phyloP scores from a whole-genome alignment of 2,113 vertebrate genomes.

The Melanerpes formicivorus region DNA sequence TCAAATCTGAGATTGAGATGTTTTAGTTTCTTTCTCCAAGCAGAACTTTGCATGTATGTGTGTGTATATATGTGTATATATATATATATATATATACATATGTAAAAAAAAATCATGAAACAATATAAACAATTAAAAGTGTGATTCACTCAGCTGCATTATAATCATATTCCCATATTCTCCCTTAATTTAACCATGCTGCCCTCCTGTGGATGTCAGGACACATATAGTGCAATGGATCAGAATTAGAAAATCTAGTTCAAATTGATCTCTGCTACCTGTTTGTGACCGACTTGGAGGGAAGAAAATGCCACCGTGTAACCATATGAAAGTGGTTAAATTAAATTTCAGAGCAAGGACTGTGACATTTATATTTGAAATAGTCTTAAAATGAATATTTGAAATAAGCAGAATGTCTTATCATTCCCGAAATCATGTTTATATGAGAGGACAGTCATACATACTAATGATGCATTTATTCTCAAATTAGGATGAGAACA shows the following conservation, averaged over 20 bases:
- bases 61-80: not conserved
- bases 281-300: not conserved
- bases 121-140: not conserved
- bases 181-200: conserved; percentile 71
- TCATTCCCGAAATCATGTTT: not conserved
- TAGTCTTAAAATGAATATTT: not conserved
- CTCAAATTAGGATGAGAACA: not conserved
- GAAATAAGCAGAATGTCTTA: not conserved
- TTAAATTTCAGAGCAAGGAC: not conserved
- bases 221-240: not conserved
- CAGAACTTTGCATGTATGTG: fast-evolving
- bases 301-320: not conserved
- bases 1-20: not conserved
- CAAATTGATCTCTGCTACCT: not conserved
- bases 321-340: not conserved
- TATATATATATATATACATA: not conserved
- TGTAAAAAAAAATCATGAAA: not conserved
- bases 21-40: not conserved
- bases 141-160: not conserved
- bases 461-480: conserved; percentile 25
- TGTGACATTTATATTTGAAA: not conserved
- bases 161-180: not conserved
- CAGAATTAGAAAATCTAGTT: not conserved
- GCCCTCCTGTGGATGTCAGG: conserved; percentile 77
- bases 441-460: not conserved